Evolutionary conservation across 2,797 vertebrate species (phyloP), one percentile per base, ranked within the genome.

Genomic region (Gastrophryne carolinensis): DNA sequence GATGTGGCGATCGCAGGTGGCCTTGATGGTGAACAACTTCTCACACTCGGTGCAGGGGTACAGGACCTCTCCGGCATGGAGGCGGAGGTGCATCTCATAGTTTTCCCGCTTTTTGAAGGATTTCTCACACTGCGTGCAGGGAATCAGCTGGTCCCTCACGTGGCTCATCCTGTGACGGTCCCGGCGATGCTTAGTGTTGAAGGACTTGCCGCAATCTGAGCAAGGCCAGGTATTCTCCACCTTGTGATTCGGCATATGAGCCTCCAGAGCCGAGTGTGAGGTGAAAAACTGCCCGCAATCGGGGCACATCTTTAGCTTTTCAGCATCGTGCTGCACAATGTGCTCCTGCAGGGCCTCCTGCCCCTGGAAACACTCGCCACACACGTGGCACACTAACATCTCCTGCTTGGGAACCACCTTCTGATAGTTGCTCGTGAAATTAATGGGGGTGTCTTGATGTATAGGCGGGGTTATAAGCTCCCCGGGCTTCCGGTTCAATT

Each of bases 41-140:
- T 58, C 67, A 2, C 67, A 70, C 10, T 58, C 35, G 1, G 24
- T 56, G n/a, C 67, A 70, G 0, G 52, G 52, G 3, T 58, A 70
- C 2, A 70, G 13, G n/a, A 57, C 27, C 13, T 70, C 67, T n/a
- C 67, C 54, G 0, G 35, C 56, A 21, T 71, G 68, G 24, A 71
- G 26, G 11, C 54, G 54, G 8, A 58, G 26, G 7, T 71, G 68
- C 65, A 67, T 67, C 23, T 67, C 65, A 3, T 26, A 54, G 15
- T 67, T 37, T 4, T n/a, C 6, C 3, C 26, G 65, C 65, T 67
- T 67, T 26, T 3, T 8, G 19, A 70, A 70, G 1, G 4, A 7
- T 4, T 58, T 70, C 2, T 26, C 67, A 8, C 67, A 70, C 2
- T 70, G 24, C 0, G 53, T 24, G 24, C 67, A 70, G 19, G 26